phyloP scores from a whole-genome alignment of 2,113 vertebrate genomes.

The Platysteira castanea region DNA sequence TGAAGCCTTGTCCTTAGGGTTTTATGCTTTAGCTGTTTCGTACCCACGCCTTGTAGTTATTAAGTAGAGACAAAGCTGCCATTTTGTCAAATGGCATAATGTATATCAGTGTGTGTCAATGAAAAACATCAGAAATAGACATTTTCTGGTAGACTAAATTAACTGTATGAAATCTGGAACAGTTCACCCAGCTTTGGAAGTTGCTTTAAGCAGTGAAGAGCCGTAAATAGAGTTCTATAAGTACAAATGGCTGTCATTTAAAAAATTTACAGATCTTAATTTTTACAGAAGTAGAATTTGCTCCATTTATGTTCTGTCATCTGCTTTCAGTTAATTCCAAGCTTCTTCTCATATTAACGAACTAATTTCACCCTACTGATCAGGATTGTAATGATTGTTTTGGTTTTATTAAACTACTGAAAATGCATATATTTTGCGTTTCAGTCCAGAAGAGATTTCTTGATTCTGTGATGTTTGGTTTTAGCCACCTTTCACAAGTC shows the following conservation, averaged over 20 bases:
- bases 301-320: background rate
- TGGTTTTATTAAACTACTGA: background rate
- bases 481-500: background rate
- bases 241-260: background rate
- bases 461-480: background rate
- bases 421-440: background rate
- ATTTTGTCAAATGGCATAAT: slow-evolving; percentile 71
- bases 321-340: background rate
- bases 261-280: background rate
- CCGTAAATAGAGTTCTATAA: background rate
- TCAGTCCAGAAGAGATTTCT: background rate
- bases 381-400: background rate
- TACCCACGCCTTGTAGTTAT: slow-evolving; percentile 76
- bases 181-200: slow-evolving; percentile 3
- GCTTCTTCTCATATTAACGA: background rate
- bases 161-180: slow-evolving; percentile 55
- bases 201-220: background rate
- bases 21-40: slow-evolving; percentile 74
- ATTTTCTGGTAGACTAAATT: slow-evolving; percentile 54
- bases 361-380: background rate
- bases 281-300: background rate
- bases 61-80: slow-evolving; percentile 73
- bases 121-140: slow-evolving; percentile 65
- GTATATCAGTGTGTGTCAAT: slow-evolving; percentile 74
- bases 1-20: slow-evolving; percentile 70